A percentile compares a stretch with the other conserved stretches of the same genome.
Evolutionary conservation across 2,113 vertebrate genomes (phyloP).

Genomic region (Synchiropus splendidus): DNA sequence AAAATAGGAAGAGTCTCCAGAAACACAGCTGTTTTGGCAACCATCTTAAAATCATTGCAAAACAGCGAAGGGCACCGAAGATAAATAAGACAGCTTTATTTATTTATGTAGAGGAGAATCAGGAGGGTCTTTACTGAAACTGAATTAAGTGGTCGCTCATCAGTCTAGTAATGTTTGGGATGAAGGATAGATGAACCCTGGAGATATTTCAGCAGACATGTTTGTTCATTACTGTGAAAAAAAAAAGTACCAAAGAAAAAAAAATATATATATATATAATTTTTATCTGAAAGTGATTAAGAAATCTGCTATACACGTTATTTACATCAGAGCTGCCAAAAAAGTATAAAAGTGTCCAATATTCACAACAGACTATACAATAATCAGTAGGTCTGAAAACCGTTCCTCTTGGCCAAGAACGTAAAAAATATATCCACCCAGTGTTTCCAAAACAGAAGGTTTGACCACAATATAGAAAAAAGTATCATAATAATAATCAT

Average conservation of each 20-base stretch:
- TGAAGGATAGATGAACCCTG: too few species aligned
- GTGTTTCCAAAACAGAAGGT: constrained; percentile 74
- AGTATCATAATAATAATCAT: too few species aligned
- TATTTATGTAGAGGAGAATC: constrained; percentile 22
- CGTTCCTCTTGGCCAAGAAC: constrained; percentile 67
- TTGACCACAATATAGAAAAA: constrained; percentile 49
- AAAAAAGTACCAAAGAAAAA: constrained; percentile 73
- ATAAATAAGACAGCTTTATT: constrained; percentile 21
- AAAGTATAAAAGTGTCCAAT: constrained; percentile 77
- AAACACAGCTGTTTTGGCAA: constrained; percentile 43
- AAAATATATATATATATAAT: constrained; percentile 48
- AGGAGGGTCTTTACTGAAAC: too few species aligned
- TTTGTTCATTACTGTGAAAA: constrained; percentile 50
- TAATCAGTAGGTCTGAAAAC: constrained; percentile 75
- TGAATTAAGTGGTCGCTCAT: too few species aligned
- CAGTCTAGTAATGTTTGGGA: too few species aligned
- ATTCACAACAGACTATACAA: constrained; percentile 84
- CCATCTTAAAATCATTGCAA: constrained; percentile 37
- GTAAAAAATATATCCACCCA: constrained; percentile 71
- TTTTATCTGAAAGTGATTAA: constrained; percentile 73
- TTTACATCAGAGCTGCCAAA: constrained; percentile 98
- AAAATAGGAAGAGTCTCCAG: constrained; percentile 23
- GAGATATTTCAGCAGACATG: constrained; percentile 38
- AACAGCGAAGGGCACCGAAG: constrained; percentile 30
- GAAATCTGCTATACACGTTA: constrained; percentile 87